phyloP scores from a whole-genome alignment of 1,140 invertebrate species.

The Calycopis cecrops region DNA sequence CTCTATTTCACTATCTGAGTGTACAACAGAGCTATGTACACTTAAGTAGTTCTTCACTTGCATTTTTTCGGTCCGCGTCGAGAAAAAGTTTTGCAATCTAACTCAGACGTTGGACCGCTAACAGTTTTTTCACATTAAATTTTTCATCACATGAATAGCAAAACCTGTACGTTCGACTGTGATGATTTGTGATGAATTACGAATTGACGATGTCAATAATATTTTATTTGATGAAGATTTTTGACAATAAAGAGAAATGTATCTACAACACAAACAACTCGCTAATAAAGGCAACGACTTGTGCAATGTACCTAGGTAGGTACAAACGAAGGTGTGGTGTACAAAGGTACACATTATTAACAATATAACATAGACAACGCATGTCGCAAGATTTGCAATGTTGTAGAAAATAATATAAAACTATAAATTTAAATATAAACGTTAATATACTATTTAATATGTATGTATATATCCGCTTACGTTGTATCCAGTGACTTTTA shows the following conservation, averaged over 20 bases:
- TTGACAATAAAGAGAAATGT: neutral
- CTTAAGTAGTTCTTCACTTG: too few relatives aligned
- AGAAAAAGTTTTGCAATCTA: slow-evolving; percentile 7
- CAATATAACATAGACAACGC: neutral
- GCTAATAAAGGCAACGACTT: neutral
- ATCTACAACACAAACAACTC: neutral
- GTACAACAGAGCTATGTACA: neutral
- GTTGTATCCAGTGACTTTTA: slow-evolving; percentile 9
- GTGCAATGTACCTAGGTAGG: too few relatives aligned
- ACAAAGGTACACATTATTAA: neutral
- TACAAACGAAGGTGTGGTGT: too few relatives aligned
- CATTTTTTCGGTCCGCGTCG: too few relatives aligned
- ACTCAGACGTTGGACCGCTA: neutral
- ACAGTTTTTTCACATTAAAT: slow-evolving; percentile 3
- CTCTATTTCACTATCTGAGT: too few relatives aligned
- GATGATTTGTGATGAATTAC: neutral
- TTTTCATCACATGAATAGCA: neutral
- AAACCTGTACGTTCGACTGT: neutral
- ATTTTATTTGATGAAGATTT: neutral
- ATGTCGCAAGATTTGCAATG: neutral
- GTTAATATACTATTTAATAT: slow-evolving; percentile 20
- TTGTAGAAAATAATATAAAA: neutral
- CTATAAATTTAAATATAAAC: slow-evolving; percentile 15
- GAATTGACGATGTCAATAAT: neutral
- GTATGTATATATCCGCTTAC: slow-evolving; percentile 16